Evolutionary conservation across 2,797 vertebrate species (phyloP), one percentile per base, ranked within the genome.

Genomic region (Channallabes apus): DNA sequence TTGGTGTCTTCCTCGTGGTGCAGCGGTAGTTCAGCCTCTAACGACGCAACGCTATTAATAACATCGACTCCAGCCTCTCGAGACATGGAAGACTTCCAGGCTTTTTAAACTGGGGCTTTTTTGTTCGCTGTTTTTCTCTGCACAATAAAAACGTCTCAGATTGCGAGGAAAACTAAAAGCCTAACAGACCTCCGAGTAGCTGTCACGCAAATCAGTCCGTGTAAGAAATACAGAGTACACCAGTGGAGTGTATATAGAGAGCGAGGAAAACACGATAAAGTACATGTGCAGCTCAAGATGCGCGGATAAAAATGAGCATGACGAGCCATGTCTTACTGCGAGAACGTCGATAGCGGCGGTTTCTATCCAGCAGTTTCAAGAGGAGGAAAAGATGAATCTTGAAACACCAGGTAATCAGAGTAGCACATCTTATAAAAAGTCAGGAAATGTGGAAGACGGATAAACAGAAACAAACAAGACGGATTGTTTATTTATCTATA

Each of bases 21-120:
- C 84, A 41, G 82, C 56, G 18, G 69, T 83, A 58, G 82, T 91
- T 86, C 92, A 89, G 85, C 76, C 83, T 89, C 84, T 88, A 89
- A 90, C 87, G 82, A 88, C 85, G 87, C 86, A 91, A 82, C 75
- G 83, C 84, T 89, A 90, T 91, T 91, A 91, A 91, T 85, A 90
- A 93, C 90, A 92, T 86, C 86, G 82, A 87, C 87, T 88, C 62
- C 90, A 92, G 91, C 89, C 87, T 91, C 87, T 84, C 72, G 67
- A 84, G 83, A 76, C 82, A 87, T 62, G 83, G 85, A 87, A 73
- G 87, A 82, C 87, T 91, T 91, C 83, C 77, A 85, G 80, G 41
- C 61, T 65, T 76, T 84, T 78, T 35, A 32, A 69, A 84, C 51
- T 59, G 69, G 29, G 12, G 29, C 64, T n/a, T 68, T 61, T 84